Base-by-base conservation (phyloP, 2,888 invertebrate species). In the Amphipyra berbera region DNA sequence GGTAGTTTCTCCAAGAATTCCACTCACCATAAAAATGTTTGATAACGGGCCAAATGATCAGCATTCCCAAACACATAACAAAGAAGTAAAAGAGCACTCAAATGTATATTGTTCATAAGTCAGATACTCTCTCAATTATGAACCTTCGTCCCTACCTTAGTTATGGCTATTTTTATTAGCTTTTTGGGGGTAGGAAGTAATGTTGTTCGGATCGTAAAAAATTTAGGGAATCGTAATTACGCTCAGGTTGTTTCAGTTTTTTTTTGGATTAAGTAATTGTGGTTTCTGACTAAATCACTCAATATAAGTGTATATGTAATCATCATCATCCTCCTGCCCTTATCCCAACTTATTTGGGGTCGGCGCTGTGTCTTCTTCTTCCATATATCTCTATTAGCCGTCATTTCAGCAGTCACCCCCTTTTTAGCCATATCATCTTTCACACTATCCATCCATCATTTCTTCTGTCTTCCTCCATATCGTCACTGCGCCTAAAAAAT, bases 101-200 rank as follows among this genome's bases (percentile, higher is more conserved):
- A 84, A 78, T 81, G 83, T 84, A 79, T 83, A 83, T 79, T 82
- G 81, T 61, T 82, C 84, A 83, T 86, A 83, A 82, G 80, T 57
- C 60, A 61, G 76, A 79, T 78, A 75, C 68, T 67, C 70, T 74
- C 61, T 71, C 73, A 81, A 78, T 80, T 80, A 84, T 64, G 68
- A 65, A 38, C 46, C 15, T 46, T 46, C 56, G 45, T 57, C 44
- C 57, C 55, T 54, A 57, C 48, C 45, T 57, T 62, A 67, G 68
- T 73, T 78, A 73, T 60, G 21, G n/a, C 30, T 46, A 14, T 0
- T 61, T 79, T 78, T 76, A 78, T 68, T 68, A 59, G 38, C 52
- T 41, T 61, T 64, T 63, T 47, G 33, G 13, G 40, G 50, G 57
- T 52, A 30, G 12, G 12, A 58, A 41, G 53, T 38, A 41, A 38